Conservation (phyloP, 2,888 invertebrate genomes). For the Rhyacophila evoluta region DNA sequence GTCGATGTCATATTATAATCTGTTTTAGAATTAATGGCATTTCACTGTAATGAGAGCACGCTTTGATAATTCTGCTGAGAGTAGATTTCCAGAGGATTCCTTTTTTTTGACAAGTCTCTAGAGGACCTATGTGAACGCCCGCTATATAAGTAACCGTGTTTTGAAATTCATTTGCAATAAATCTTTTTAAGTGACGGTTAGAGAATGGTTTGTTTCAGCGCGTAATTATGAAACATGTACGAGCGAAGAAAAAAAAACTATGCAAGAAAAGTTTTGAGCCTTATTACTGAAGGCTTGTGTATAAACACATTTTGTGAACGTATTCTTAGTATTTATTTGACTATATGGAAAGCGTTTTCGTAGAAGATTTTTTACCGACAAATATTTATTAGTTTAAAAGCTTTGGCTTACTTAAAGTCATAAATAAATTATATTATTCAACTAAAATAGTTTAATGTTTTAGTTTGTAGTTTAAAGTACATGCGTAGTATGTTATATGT, state of each 20-base stretch:
- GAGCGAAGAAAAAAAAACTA: background rate
- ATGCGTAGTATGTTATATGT: too few species aligned
- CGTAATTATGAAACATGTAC: conserved; percentile 48
- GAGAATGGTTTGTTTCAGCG: conserved; percentile 47
- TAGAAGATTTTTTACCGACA: too few species aligned
- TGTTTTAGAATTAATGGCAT: background rate
- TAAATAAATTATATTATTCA: too few species aligned
- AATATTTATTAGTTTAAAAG: too few species aligned
- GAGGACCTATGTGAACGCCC: background rate
- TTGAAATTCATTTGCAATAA: conserved; percentile 52
- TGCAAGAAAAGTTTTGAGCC: conserved; percentile 1
- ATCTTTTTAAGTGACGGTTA: conserved; percentile 47
- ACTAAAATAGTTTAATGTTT: too few species aligned
- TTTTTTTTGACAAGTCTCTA: background rate
- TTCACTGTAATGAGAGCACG: background rate
- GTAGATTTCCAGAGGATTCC: background rate
- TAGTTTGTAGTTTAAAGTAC: too few species aligned
- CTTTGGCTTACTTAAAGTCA: too few species aligned
- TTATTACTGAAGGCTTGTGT: background rate
- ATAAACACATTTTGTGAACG: background rate
- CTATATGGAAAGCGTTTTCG: too few species aligned
- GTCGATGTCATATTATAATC: background rate
- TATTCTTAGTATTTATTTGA: background rate
- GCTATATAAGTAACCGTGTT: conserved; percentile 41
- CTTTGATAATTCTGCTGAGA: conserved; percentile 20